Base-by-base conservation (phyloP, 2,888 invertebrate species). In the Yponomeuta cagnagella region DNA sequence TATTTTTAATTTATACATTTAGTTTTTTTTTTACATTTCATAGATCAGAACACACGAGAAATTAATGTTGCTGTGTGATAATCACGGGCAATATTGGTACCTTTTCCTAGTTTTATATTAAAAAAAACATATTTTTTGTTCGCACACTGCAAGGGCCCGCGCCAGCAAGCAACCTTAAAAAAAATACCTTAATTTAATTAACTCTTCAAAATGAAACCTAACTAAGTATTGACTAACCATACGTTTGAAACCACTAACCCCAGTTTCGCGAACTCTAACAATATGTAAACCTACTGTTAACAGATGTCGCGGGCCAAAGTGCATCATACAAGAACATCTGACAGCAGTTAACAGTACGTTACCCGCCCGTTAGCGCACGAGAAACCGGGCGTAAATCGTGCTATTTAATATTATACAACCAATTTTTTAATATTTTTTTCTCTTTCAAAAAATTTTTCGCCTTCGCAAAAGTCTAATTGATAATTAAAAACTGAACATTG, bases 331-430 rank as follows among this genome's bases (percentile, higher is more conserved):
- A 43, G 4, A 43, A 43, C 43, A 37, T 37, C 4, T 37, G 8
- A 43, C 43, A 43, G 43, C 43, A 5, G 6, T 43, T 43, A 43
- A 43, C 43, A 43, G 8, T 43, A 43, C 0, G 6, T 8, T 43
- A 43, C 2, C 43, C 43, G 43, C 43, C 8, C 43, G 5, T 43
- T 6, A 43, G 43, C 8, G 43, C 43, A 37, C 63, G 8, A 15
- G 48, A 43, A 43, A 43, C 43, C 43, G 43, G 43, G 9, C 43
- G 43, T 43, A 43, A 58, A 58, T 58, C 52, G 52, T 58, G 52
- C 69, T 69, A 69, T 69, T 33, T 86, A 43, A 87, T 85, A 81
- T 81, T 88, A 58, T 58, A 89, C 86, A 88, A 88, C 88, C 88
- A 84, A 87, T 83, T 80, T 82, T 76, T 75, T 73, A 33, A 66